Evolutionary conservation across 2,797 vertebrate genomes (phyloP).

Genomic region (Vespertilio murinus): DNA sequence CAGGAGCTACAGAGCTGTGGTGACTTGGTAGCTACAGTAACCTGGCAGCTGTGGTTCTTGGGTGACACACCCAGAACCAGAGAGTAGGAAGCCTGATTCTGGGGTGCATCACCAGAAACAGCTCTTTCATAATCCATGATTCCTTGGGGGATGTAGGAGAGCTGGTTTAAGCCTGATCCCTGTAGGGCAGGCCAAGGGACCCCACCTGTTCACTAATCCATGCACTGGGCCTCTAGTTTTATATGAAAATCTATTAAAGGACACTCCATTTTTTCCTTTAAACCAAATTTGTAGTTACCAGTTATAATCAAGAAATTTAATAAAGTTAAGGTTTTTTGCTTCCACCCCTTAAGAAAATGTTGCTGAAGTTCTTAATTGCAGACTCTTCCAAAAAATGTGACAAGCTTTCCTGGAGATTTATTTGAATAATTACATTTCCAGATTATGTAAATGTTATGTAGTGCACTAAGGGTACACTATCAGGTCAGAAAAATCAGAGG

Average conservation of each 20-base stretch:
- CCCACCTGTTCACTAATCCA: too few species aligned
- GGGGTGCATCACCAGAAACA: too few species aligned
- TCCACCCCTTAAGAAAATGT: slow-evolving; percentile 61
- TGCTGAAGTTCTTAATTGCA: slow-evolving; percentile 55
- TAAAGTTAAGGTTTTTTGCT: slow-evolving; percentile 53
- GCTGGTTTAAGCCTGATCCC: too few species aligned
- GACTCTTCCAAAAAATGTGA: slow-evolving; percentile 62
- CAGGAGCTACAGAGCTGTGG: too few species aligned
- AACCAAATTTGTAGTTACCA: slow-evolving; percentile 55
- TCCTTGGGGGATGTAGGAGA: too few species aligned
- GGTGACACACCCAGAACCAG: too few species aligned
- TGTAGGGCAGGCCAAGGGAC: too few species aligned
- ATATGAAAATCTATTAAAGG: slow-evolving; percentile 42
- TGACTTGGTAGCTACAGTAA: too few species aligned
- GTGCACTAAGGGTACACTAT: background rate
- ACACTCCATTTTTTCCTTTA: slow-evolving; percentile 56
- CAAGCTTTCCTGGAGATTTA: slow-evolving; percentile 57
- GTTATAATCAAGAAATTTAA: slow-evolving; percentile 41
- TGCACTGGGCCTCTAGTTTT: background rate
- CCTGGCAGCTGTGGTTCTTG: too few species aligned
- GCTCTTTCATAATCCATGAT: too few species aligned
- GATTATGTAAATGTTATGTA: background rate
- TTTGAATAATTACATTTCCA: slow-evolving; percentile 66
- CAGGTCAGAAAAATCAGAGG: slow-evolving; percentile 33
- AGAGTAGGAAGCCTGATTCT: too few species aligned